Conservation (phyloP, 2,888 invertebrate species). For the Mesorhabditis sp. region DNA sequence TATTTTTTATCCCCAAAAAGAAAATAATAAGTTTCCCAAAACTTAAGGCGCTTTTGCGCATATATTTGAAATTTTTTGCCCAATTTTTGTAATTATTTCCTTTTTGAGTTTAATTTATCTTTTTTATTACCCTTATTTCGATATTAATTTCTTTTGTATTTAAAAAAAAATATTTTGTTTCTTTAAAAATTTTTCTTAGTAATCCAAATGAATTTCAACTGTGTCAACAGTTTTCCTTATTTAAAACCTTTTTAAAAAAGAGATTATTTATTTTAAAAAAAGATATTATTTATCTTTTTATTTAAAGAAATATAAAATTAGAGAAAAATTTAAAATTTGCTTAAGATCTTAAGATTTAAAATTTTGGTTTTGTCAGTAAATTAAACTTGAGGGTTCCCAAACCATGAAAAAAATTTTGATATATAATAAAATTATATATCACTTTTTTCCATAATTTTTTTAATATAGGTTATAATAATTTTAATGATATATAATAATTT, state of each 20-base stretch:
- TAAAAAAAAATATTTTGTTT: no score
- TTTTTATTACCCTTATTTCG: conserved; percentile 28
- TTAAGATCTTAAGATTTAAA: no score
- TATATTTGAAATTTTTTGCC: no score
- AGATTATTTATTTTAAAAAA: conserved; percentile 11
- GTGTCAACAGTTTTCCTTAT: no score
- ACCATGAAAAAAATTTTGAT: conserved; percentile 13
- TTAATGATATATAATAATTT: conserved; percentile 10
- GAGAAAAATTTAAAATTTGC: no score
- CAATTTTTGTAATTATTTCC: conserved; percentile 41
- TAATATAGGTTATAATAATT: conserved; percentile 9
- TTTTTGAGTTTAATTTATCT: conserved; percentile 35
- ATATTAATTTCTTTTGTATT: no score
- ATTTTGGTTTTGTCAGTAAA: conserved; percentile 4
- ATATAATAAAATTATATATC: conserved; percentile 10
- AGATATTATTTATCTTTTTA: no score
- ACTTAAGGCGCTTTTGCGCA: no score
- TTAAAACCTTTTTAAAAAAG: neutral
- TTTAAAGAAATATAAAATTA: no score
- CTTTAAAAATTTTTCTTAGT: no score
- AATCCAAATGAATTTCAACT: no score
- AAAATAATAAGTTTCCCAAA: no score
- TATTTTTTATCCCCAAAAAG: conserved; percentile 40
- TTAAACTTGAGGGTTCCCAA: conserved; percentile 9
- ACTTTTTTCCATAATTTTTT: conserved; percentile 4